Evolutionary conservation across 2,113 vertebrate species (phyloP).

Genomic region (Coregonus clupeaformis): DNA sequence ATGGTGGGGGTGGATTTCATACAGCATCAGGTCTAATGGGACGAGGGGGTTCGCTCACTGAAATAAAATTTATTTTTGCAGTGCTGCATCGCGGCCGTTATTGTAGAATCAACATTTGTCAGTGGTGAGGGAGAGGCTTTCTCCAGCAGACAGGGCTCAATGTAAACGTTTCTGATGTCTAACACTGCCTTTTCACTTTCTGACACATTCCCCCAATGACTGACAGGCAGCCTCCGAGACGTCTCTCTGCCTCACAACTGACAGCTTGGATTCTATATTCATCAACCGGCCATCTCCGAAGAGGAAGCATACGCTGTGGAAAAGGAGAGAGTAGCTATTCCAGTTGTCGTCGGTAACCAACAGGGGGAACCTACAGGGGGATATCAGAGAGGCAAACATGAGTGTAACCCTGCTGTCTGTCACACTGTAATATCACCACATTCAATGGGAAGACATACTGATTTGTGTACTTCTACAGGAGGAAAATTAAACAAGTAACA

Average conservation of each 20-base stretch:
- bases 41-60: slow-evolving; percentile 57
- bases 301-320: slow-evolving; percentile 40
- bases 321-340: slow-evolving; percentile 65
- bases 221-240: slow-evolving; percentile 63
- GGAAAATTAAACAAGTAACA: not conserved
- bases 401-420: slow-evolving; percentile 64
- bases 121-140: slow-evolving; percentile 36
- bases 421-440: slow-evolving; percentile 1
- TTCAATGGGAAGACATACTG: not conserved
- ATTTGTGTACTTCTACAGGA: not conserved
- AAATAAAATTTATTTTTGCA: slow-evolving; percentile 68
- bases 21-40: slow-evolving; percentile 57
- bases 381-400: slow-evolving; percentile 66
- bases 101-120: slow-evolving; percentile 75
- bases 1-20: slow-evolving; percentile 54
- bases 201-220: slow-evolving; percentile 18
- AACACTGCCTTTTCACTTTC: slow-evolving; percentile 24
- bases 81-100: slow-evolving; percentile 58
- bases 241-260: slow-evolving; percentile 61
- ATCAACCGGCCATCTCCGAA: slow-evolving; percentile 49
- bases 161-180: slow-evolving; percentile 52
- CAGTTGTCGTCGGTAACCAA: slow-evolving; percentile 66
- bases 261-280: slow-evolving; percentile 61
- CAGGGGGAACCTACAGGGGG: slow-evolving; percentile 53
- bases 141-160: slow-evolving; percentile 36